A percentile compares a stretch with the other conserved stretches of the same genome.
Evolutionary conservation across 1,140 invertebrate genomes (phyloP).

Genomic region (Meloidogyne hapla): DNA sequence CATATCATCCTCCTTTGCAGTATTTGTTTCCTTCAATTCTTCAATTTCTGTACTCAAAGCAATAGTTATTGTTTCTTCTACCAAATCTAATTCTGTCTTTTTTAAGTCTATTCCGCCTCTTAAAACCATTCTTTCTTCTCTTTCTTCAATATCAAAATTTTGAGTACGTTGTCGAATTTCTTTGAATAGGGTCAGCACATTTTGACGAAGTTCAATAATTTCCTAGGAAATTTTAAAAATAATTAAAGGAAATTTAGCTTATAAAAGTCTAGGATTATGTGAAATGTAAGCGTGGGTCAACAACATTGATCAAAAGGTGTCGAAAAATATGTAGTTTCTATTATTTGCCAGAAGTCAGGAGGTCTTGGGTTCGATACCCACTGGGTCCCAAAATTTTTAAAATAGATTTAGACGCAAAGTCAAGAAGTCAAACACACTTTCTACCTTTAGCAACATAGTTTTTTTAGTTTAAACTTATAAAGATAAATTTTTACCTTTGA

Average conservation of each 20-base stretch:
- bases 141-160: slow-evolving; percentile 75
- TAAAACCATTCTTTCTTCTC: slow-evolving; percentile 65
- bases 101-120: slow-evolving; percentile 44
- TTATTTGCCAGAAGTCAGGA: too few relatives aligned
- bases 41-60: slow-evolving; percentile 55
- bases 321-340: too few relatives aligned
- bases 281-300: too few relatives aligned
- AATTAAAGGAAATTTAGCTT: background rate
- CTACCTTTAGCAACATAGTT: too few relatives aligned
- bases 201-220: slow-evolving; percentile 85
- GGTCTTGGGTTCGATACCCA: too few relatives aligned
- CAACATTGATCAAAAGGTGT: too few relatives aligned
- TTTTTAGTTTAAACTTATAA: too few relatives aligned
- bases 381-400: too few relatives aligned
- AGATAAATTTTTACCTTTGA: slow-evolving; percentile 76
- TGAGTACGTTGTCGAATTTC: slow-evolving; percentile 71
- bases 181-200: slow-evolving; percentile 82
- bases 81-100: slow-evolving; percentile 43
- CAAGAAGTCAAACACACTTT: too few relatives aligned
- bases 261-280: background rate
- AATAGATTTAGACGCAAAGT: too few relatives aligned
- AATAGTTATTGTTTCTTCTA: slow-evolving; percentile 57
- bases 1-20: slow-evolving; percentile 7
- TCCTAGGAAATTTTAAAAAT: slow-evolving; percentile 67
- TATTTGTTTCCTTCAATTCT: slow-evolving; percentile 44